Conservation (phyloP, 1,140 invertebrate species). For the Panagrolaimus sp. region DNA sequence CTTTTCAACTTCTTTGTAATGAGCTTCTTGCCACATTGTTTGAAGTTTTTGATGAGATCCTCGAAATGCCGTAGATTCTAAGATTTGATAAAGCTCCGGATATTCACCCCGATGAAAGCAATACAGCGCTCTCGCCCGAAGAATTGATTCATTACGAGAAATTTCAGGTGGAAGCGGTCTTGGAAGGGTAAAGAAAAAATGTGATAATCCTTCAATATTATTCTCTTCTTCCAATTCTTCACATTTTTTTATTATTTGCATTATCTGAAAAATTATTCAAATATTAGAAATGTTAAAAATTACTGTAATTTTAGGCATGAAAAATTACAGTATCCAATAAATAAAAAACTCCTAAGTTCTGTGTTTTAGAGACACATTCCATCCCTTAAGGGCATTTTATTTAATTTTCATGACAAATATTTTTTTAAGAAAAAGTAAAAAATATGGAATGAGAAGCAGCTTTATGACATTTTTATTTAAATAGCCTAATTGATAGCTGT, state of each 20-base stretch:
- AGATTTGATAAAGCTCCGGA: conserved; percentile 72
- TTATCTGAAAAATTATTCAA: background rate
- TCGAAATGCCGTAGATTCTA: conserved; percentile 89
- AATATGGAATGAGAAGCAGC: conserved; percentile 5
- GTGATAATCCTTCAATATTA: conserved; percentile 86
- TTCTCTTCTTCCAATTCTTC: conserved; percentile 96
- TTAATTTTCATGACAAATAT: too few relatives aligned
- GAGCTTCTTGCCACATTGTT: conserved; percentile 89
- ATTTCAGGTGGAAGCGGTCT: conserved; percentile 86
- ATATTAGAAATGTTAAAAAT: too few relatives aligned
- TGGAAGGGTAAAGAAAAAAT: conserved; percentile 92
- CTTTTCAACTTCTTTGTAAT: conserved; percentile 85
- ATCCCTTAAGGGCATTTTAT: background rate
- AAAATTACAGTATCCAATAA: background rate
- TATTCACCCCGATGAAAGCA: conserved; percentile 93
- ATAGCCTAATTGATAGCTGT: too few relatives aligned
- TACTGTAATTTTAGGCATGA: background rate
- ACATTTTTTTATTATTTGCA: conserved; percentile 90
- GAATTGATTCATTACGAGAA: conserved; percentile 86
- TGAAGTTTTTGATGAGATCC: conserved; percentile 94
- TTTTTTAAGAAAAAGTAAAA: background rate
- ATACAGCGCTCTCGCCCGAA: conserved; percentile 88
- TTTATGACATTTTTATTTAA: background rate
- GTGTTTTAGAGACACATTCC: background rate
- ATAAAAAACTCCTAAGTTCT: too few relatives aligned